phyloP scores from a whole-genome alignment of 2,797 vertebrate genomes.

The Betta splendens region DNA sequence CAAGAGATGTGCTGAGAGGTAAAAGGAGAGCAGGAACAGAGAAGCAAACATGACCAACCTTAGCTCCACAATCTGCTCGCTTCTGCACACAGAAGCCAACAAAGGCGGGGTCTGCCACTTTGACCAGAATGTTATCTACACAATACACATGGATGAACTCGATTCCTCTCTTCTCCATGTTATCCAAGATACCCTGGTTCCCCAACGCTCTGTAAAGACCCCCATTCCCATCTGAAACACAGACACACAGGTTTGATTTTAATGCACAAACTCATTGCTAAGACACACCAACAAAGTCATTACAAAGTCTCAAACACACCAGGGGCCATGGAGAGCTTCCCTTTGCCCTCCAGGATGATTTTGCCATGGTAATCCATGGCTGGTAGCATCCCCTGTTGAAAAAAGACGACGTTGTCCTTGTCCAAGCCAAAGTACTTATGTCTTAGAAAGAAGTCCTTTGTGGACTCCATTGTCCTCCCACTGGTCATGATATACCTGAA shows the following conservation, averaged over 20 bases:
- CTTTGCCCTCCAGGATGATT: slow-evolving; percentile 92
- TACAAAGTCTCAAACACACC: slow-evolving; percentile 80
- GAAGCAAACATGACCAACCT: slow-evolving; percentile 80
- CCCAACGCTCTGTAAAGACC: slow-evolving; percentile 94
- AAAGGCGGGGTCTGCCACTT: slow-evolving; percentile 95
- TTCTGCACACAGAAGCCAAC: slow-evolving; percentile 94
- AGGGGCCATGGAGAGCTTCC: slow-evolving; percentile 94
- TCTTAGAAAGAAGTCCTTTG: slow-evolving; percentile 87
- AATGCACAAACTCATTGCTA: background rate
- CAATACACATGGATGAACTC: slow-evolving; percentile 92
- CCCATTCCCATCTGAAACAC: slow-evolving; percentile 90
- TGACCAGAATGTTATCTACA: slow-evolving; percentile 96
- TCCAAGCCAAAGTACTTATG: slow-evolving; percentile 90
- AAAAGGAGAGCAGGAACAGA: too few relatives aligned
- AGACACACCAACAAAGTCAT: background rate
- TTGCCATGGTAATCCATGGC: slow-evolving; percentile 93
- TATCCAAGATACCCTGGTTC: slow-evolving; percentile 83
- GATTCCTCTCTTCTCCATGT: slow-evolving; percentile 90
- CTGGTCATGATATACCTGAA: slow-evolving; percentile 99
- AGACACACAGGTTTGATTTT: background rate
- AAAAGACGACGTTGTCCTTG: slow-evolving; percentile 88
- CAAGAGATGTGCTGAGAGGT: too few relatives aligned
- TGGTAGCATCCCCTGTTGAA: slow-evolving; percentile 98
- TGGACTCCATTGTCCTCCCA: slow-evolving; percentile 92
- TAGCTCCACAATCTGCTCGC: slow-evolving; percentile 94